phyloP scores from a whole-genome alignment of 2,888 invertebrate genomes.

The Chydorus sphaericus region DNA sequence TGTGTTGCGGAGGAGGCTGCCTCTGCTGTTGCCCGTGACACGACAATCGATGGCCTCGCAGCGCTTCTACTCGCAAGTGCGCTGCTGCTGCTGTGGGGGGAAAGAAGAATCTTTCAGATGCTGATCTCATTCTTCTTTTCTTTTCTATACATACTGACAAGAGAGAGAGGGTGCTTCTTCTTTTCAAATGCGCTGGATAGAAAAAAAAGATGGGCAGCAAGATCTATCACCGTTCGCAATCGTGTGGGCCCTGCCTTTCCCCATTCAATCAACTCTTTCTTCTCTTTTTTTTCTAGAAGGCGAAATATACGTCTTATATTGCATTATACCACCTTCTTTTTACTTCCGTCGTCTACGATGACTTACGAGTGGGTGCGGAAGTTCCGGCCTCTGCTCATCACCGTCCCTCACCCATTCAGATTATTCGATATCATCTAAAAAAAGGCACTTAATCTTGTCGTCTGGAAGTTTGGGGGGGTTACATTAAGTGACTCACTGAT shows the following conservation, averaged over 20 bases:
- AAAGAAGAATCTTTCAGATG: constrained; percentile 5
- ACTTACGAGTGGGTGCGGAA: too few species aligned
- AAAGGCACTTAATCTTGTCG: too few species aligned
- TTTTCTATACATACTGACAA: background rate
- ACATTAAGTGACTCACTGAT: too few species aligned
- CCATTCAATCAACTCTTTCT: constrained; percentile 1
- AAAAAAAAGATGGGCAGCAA: background rate
- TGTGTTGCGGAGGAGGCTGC: background rate
- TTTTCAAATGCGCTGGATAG: background rate
- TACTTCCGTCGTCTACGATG: too few species aligned
- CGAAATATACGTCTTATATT: too few species aligned
- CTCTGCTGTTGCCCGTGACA: background rate
- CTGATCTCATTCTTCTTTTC: constrained; percentile 2
- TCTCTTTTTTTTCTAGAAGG: too few species aligned
- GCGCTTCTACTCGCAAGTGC: background rate
- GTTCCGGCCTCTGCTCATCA: too few species aligned
- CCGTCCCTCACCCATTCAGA: too few species aligned
- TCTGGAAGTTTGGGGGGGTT: too few species aligned
- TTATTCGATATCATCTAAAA: too few species aligned
- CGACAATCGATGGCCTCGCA: constrained; percentile 11
- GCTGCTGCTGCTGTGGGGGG: background rate
- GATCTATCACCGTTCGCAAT: constrained; percentile 5
- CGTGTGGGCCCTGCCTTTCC: background rate
- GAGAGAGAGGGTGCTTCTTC: background rate
- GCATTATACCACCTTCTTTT: too few species aligned